Evolutionary conservation across 2,888 invertebrate genomes (phyloP).

Genomic region (Eumerus sabulonum): DNA sequence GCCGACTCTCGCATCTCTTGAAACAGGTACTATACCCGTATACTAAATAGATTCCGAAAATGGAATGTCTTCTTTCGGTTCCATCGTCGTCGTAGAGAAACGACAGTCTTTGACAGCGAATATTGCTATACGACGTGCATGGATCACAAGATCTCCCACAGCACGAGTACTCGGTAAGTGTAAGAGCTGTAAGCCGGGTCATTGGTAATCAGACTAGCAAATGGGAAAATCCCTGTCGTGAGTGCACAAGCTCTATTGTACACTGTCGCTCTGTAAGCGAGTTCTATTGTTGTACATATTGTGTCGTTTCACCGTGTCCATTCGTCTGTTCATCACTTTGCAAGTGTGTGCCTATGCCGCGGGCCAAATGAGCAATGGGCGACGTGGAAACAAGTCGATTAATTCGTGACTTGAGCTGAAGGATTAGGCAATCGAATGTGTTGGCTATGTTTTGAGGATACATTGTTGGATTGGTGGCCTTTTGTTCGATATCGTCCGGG

Average conservation of each 20-base stretch:
- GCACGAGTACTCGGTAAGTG: neutral
- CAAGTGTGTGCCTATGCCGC: neutral
- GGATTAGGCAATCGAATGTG: constrained; percentile 38
- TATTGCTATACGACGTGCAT: neutral
- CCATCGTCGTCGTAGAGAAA: constrained; percentile 2
- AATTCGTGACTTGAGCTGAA: constrained; percentile 45
- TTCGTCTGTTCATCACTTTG: neutral
- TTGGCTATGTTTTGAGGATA: too few relatives aligned
- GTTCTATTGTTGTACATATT: neutral
- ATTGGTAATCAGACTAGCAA: constrained; percentile 32
- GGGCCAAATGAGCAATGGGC: neutral
- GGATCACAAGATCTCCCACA: too few relatives aligned
- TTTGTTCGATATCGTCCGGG: neutral
- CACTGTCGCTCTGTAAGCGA: too few relatives aligned
- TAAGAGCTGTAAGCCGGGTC: constrained; percentile 26
- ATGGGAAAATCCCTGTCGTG: constrained; percentile 28
- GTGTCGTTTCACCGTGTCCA: too few relatives aligned
- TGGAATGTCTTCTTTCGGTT: neutral
- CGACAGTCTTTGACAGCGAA: too few relatives aligned
- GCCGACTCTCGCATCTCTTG: constrained; percentile 18
- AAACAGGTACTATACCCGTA: constrained; percentile 12
- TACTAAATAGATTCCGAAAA: constrained; percentile 21
- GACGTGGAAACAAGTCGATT: constrained; percentile 37
- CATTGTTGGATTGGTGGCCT: too few relatives aligned
- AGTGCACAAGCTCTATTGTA: constrained; percentile 28